These are phyloP conservation scores for Crossaster papposus DNA, from an alignment of 53 echinoderm and acorn worm genomes.

Conservation along the genomic window DNA sequence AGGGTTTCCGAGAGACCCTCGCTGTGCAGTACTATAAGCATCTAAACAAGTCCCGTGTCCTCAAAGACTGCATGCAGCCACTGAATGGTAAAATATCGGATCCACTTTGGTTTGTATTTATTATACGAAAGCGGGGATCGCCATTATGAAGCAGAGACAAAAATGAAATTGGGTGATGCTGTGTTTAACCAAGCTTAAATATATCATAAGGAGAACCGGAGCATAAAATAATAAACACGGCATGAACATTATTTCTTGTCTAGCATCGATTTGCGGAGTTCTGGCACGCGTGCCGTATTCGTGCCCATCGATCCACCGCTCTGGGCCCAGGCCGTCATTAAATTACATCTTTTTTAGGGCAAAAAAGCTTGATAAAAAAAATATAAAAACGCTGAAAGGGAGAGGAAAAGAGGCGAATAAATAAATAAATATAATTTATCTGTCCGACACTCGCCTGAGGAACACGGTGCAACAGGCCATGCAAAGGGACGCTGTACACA, in stretches of 20 bases:
- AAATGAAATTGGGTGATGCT: conserved; percentile 4
- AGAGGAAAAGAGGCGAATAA: conserved; percentile 20
- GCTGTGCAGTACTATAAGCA: background rate
- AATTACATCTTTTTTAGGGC: conserved; percentile 34
- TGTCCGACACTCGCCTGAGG: background rate
- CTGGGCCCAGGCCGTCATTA: conserved; percentile 36
- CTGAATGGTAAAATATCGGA: background rate
- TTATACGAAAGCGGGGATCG: background rate
- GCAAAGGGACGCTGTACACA: background rate
- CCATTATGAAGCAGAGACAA: background rate
- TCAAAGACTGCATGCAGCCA: background rate
- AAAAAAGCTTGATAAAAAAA: conserved; percentile 25
- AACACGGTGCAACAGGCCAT: background rate
- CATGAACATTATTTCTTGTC: conserved; percentile 11
- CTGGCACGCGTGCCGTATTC: conserved; percentile 31
- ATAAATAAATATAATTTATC: conserved; percentile 49
- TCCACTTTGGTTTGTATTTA: background rate
- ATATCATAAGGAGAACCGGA: background rate
- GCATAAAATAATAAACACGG: conserved; percentile 40
- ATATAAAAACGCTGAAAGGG: conserved; percentile 21
- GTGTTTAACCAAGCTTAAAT: background rate
- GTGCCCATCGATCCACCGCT: conserved; percentile 26
- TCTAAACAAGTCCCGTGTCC: background rate
- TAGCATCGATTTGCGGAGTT: background rate
- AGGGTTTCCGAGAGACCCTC: conserved; percentile 17